Conservation (phyloP, 2,797 vertebrate genomes). For the Lutjanus campechanus region DNA sequence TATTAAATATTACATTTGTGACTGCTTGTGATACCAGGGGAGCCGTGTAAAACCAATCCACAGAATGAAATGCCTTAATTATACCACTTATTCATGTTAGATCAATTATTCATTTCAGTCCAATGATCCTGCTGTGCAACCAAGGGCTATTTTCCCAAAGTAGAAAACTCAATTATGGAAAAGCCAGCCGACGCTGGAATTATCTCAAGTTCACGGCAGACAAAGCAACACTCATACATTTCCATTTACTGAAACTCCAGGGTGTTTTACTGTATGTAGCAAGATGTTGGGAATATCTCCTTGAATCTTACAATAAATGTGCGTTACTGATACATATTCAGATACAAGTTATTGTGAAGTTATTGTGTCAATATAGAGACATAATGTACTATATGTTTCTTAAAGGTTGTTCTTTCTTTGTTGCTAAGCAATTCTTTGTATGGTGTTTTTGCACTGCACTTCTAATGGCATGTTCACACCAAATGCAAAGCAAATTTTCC, state of each 20-base stretch:
- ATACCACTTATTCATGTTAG: slow-evolving; percentile 57
- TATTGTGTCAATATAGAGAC: background rate
- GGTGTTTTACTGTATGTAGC: background rate
- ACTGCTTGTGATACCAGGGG: slow-evolving; percentile 44
- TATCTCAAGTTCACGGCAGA: slow-evolving; percentile 15
- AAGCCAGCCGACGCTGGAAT: slow-evolving; percentile 35
- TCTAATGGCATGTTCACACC: no score
- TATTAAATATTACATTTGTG: slow-evolving; percentile 61
- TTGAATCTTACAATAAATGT: background rate
- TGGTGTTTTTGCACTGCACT: background rate
- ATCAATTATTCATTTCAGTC: slow-evolving; percentile 69
- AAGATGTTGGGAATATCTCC: slow-evolving; percentile 1
- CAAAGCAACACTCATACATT: slow-evolving; percentile 1
- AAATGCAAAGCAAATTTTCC: no score
- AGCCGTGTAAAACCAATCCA: slow-evolving; percentile 56
- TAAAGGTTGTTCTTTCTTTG: background rate
- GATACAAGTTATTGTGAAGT: background rate
- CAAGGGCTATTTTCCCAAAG: slow-evolving; percentile 47
- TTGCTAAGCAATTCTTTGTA: background rate
- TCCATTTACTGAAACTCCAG: slow-evolving; percentile 1
- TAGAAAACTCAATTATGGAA: slow-evolving; percentile 47
- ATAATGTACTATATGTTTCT: background rate
- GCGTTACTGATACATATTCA: background rate
- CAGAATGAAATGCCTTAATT: slow-evolving; percentile 63
- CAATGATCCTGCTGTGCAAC: slow-evolving; percentile 54